Percentiles rank a stretch among this genome's conserved stretches.
Conservation (phyloP, 2,888 invertebrate genomes). For the Heliconius hortense region DNA sequence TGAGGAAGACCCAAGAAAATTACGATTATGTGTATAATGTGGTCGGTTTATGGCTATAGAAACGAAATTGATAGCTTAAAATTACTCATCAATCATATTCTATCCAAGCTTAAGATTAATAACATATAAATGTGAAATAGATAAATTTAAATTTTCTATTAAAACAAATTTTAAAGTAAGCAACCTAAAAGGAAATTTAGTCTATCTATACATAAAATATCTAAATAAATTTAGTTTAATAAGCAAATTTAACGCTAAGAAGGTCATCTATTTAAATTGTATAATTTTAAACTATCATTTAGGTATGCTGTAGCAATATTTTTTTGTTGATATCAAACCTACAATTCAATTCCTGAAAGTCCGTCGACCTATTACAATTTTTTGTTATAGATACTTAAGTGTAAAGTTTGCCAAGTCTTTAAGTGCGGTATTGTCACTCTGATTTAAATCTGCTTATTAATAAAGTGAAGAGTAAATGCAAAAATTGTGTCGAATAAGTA, state of each 20-base stretch:
- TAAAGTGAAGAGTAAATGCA: constrained; percentile 38
- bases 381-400: constrained; percentile 27
- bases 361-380: neutral
- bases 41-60: neutral
- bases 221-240: neutral
- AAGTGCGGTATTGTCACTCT: constrained; percentile 46
- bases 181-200: neutral
- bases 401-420: constrained; percentile 45
- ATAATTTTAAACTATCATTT: constrained; percentile 10
- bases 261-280: neutral
- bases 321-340: neutral
- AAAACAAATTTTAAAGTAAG: too few relatives aligned
- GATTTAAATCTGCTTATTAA: constrained; percentile 39
- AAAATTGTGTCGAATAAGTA: constrained; percentile 35
- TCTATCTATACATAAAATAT: neutral
- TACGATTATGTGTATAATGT: neutral
- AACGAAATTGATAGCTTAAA: neutral
- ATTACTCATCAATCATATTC: too few relatives aligned
- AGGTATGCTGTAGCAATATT: neutral
- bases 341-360: constrained; percentile 35
- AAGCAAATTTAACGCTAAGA: neutral
- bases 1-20: neutral
- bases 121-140: too few relatives aligned
- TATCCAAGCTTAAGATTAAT: too few relatives aligned
- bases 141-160: too few relatives aligned